phyloP scores from a whole-genome alignment of 2,113 vertebrate species.

The Cinclus cinclus region DNA sequence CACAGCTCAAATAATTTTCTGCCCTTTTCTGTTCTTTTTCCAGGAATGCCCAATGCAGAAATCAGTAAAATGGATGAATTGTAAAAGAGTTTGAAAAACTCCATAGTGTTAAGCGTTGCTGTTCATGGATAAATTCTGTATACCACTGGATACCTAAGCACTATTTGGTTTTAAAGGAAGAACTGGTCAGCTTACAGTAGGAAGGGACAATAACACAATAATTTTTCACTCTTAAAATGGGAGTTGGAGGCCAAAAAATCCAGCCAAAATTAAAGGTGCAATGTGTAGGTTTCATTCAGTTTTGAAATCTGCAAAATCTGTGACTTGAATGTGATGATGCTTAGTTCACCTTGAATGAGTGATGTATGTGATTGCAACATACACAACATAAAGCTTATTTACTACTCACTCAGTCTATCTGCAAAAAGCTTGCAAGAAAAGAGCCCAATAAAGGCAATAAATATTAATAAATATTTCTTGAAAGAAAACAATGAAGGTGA shows the following conservation, averaged over 20 bases:
- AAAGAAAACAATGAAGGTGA: background rate
- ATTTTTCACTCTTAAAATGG: background rate
- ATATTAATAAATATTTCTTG: background rate
- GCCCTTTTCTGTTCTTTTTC: background rate
- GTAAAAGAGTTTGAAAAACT: background rate
- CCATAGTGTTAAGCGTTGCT: rapidly evolving
- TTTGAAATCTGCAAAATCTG: background rate
- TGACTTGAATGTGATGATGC: background rate
- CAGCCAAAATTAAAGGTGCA: background rate
- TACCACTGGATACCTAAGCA: background rate
- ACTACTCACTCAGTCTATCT: background rate
- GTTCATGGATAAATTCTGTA: background rate
- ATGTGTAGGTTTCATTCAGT: background rate
- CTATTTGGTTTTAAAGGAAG: background rate
- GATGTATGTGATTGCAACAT: background rate
- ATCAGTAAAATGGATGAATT: background rate
- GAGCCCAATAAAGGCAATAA: background rate
- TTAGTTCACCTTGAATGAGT: background rate
- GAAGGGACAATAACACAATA: background rate
- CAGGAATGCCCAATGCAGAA: background rate
- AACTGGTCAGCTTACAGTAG: background rate
- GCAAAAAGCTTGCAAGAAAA: background rate
- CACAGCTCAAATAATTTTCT: background rate
- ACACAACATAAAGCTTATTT: background rate
- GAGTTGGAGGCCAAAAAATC: background rate